Percentiles rank a stretch among this genome's conserved stretches.
Evolutionary conservation across 2,113 vertebrate species (phyloP).

Genomic region (Puffinus mauretanicus): DNA sequence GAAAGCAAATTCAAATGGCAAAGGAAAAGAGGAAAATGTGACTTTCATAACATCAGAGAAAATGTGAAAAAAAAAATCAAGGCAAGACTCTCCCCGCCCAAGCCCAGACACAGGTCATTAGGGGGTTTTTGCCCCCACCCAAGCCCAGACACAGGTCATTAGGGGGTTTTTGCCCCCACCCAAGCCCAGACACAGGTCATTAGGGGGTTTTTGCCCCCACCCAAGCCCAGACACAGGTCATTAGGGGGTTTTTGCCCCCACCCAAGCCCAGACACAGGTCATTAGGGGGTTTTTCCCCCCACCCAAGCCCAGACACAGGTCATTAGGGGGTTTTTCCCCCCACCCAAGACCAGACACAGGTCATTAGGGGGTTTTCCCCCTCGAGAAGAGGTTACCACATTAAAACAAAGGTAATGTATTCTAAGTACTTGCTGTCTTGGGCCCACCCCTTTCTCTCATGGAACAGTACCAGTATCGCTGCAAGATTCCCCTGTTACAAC

Average conservation of each 20-base stretch:
- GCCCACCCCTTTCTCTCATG: background rate
- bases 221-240: background rate
- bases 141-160: background rate
- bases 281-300: background rate
- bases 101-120: background rate
- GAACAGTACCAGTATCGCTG: background rate
- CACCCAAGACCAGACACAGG: background rate
- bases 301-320: background rate
- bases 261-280: background rate
- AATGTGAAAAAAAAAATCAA: background rate
- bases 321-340: background rate
- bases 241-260: too few relatives aligned
- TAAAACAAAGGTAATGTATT: background rate
- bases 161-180: too few relatives aligned
- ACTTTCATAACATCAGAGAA: background rate
- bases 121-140: background rate
- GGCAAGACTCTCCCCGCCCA: background rate
- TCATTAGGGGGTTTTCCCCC: background rate
- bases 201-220: background rate
- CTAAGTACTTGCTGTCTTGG: background rate
- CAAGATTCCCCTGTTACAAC: rapidly evolving
- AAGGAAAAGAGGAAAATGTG: background rate
- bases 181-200: background rate
- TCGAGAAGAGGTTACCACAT: background rate
- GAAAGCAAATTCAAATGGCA: background rate